phyloP scores from a whole-genome alignment of 2,888 invertebrate genomes.

The Timema podura region DNA sequence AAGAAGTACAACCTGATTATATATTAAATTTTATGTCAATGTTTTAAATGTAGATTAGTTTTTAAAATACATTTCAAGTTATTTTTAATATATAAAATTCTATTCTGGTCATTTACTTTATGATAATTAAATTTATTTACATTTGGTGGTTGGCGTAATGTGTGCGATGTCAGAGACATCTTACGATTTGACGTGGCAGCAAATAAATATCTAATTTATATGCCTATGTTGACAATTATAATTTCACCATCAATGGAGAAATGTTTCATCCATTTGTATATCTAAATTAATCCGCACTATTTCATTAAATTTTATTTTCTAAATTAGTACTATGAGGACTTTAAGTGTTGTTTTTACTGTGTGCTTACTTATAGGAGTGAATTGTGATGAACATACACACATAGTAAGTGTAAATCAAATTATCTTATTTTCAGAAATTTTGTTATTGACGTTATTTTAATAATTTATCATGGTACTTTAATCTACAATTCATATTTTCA shows the following conservation, averaged over 20 bases:
- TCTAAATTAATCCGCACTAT: constrained; percentile 26
- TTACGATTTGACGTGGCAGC: constrained; percentile 29
- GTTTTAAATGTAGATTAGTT: too few relatives aligned
- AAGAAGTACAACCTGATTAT: too few relatives aligned
- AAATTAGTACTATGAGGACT: constrained; percentile 28
- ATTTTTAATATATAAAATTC: too few relatives aligned
- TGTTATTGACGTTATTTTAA: too few relatives aligned
- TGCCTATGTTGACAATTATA: constrained; percentile 31
- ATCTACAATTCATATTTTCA: too few relatives aligned
- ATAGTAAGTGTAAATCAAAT: constrained; percentile 63
- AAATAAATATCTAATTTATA: constrained; percentile 20
- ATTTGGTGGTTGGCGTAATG: too few relatives aligned
- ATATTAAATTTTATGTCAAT: too few relatives aligned
- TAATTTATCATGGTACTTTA: too few relatives aligned
- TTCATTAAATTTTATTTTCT: constrained; percentile 23
- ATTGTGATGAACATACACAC: constrained; percentile 72
- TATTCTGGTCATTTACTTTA: too few relatives aligned
- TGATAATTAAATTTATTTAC: too few relatives aligned
- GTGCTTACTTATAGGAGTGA: constrained; percentile 30
- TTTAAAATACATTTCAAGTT: too few relatives aligned
- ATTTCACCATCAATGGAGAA: constrained; percentile 29
- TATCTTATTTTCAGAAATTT: too few relatives aligned
- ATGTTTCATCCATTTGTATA: constrained; percentile 20
- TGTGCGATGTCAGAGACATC: constrained; percentile 27
- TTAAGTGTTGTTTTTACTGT: constrained; percentile 24